A percentile compares a stretch with the other conserved stretches of the same genome.
Conservation (phyloP, 2,888 invertebrate genomes). For the Trichacis sp. region DNA sequence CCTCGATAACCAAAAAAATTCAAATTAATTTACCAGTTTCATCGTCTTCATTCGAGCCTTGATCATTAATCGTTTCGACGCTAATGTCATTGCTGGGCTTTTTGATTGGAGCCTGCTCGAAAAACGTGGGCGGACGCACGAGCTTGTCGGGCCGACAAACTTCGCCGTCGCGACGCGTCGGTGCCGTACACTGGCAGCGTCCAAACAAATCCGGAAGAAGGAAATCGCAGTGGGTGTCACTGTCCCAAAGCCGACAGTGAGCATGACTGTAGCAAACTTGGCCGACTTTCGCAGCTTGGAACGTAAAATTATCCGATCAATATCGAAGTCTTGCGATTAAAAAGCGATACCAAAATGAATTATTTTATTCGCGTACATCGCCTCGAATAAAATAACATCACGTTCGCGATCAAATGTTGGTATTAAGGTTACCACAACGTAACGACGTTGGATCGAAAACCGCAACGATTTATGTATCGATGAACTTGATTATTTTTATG, state of each 20-base stretch:
- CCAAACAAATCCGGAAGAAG: conserved; percentile 91
- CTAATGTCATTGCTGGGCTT: conserved; percentile 37
- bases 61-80: conserved; percentile 1
- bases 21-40: conserved; percentile 34
- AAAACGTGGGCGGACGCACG: conserved; percentile 59
- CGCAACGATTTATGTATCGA: no score
- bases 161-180: conserved; percentile 65
- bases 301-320: no score
- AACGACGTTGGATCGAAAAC: no score
- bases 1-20: no score
- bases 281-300: conserved; percentile 88
- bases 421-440: no score
- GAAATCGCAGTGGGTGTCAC: conserved; percentile 88
- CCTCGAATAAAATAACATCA: not conserved
- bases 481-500: no score
- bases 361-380: no score
- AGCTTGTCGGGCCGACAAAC: conserved; percentile 69
- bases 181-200: conserved; percentile 79
- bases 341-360: no score
- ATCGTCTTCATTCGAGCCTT: conserved; percentile 32
- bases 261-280: conserved; percentile 91
- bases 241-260: conserved; percentile 87
- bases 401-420: conserved; percentile 1
- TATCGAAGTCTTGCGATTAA: no score
- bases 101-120: conserved; percentile 23